Percentiles rank a stretch among this genome's conserved stretches.
phyloP scores from a whole-genome alignment of 2,113 vertebrate genomes.

The Spea bombifrons region DNA sequence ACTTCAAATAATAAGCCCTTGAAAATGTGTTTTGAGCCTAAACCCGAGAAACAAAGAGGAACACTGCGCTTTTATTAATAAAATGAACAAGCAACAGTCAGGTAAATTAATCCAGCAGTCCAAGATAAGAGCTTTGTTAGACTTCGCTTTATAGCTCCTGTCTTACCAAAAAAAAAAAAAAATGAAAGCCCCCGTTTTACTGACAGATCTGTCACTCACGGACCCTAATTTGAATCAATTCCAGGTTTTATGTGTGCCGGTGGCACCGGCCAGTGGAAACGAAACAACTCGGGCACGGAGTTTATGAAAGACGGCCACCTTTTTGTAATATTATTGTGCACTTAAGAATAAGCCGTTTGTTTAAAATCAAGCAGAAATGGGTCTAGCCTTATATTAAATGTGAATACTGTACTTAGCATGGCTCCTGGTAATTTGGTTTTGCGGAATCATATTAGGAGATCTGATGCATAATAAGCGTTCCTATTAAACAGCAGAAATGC shows the following conservation, averaged over 20 bases:
- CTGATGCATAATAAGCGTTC: constrained; percentile 28
- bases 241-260: neutral
- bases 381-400: neutral
- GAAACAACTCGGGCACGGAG: neutral
- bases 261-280: neutral
- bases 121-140: constrained; percentile 19
- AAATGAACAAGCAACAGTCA: constrained; percentile 39
- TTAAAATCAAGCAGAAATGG: constrained; percentile 10
- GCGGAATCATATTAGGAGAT: constrained; percentile 12
- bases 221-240: neutral
- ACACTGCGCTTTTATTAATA: constrained; percentile 41
- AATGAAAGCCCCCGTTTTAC: neutral
- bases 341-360: constrained; percentile 14
- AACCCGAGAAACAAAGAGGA: constrained; percentile 45
- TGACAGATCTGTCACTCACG: neutral
- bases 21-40: constrained; percentile 45
- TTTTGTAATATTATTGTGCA: neutral
- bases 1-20: constrained; percentile 46
- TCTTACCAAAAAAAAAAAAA: constrained; percentile 16
- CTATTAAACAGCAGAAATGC: constrained; percentile 25
- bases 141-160: constrained; percentile 26
- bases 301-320: neutral
- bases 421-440: constrained; percentile 17
- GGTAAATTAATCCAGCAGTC: constrained; percentile 40
- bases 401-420: constrained; percentile 5